These are phyloP conservation scores for Gymnoscopelus braueri DNA, from an alignment of 2,797 vertebrate species.

Conservation along the genomic window DNA sequence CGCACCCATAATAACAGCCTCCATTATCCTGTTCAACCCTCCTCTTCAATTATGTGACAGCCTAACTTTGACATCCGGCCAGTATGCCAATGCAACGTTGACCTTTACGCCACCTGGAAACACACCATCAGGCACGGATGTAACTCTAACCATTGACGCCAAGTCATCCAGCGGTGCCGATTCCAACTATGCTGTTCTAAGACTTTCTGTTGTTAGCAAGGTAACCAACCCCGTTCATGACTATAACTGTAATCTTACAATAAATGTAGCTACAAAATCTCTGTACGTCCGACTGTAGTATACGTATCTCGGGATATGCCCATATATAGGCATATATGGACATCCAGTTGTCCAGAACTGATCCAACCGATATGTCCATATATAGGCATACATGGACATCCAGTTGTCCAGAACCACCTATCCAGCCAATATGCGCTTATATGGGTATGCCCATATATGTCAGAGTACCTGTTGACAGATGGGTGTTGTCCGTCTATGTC, in stretches of 20 bases:
- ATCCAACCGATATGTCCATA: too few relatives aligned
- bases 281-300: too few relatives aligned
- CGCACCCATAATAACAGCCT: neutral
- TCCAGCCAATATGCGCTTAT: too few relatives aligned
- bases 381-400: too few relatives aligned
- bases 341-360: too few relatives aligned
- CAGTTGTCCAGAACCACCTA: too few relatives aligned
- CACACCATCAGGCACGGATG: slow-evolving; percentile 72
- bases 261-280: neutral
- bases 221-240: slow-evolving; percentile 49
- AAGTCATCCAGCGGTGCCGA: slow-evolving; percentile 50
- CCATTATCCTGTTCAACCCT: neutral
- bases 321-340: too few relatives aligned
- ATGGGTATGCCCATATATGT: too few relatives aligned
- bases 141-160: slow-evolving; percentile 75
- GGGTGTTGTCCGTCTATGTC: too few relatives aligned
- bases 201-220: slow-evolving; percentile 75
- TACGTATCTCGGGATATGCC: too few relatives aligned
- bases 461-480: too few relatives aligned
- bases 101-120: slow-evolving; percentile 56
- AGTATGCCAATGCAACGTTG: slow-evolving; percentile 49
- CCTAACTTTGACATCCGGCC: slow-evolving; percentile 49
- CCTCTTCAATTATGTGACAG: slow-evolving; percentile 43
- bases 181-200: slow-evolving; percentile 74
- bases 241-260: neutral